Percentiles rank a stretch among this genome's conserved stretches.
Conservation (phyloP, 2,113 vertebrate genomes). For the Nycticryphes semicollaris region DNA sequence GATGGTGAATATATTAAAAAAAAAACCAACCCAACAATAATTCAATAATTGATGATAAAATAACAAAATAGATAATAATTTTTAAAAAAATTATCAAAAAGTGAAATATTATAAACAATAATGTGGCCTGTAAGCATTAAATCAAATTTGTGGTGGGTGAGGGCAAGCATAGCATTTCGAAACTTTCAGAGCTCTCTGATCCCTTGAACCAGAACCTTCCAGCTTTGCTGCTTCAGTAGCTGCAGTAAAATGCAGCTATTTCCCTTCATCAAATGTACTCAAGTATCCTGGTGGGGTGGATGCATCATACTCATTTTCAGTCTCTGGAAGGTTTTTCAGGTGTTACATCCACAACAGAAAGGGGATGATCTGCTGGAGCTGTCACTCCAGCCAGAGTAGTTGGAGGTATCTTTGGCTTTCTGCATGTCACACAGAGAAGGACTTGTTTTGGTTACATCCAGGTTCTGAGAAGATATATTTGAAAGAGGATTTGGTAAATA, state of each 20-base stretch:
- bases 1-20: not conserved
- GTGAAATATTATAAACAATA: not conserved
- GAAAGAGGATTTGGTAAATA: not conserved
- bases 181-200: not conserved
- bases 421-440: not conserved
- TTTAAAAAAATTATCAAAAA: not conserved
- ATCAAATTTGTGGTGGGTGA: not conserved
- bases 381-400: fast-evolving
- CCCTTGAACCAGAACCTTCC: not conserved
- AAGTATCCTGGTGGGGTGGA: not conserved
- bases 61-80: slow-evolving; percentile 1
- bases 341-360: not conserved
- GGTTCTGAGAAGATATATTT: not conserved
- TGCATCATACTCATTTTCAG: not conserved
- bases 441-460: not conserved
- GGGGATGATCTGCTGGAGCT: not conserved
- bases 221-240: not conserved
- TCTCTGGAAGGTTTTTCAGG: not conserved
- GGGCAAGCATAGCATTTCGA: not conserved
- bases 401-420: not conserved
- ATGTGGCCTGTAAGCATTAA: not conserved
- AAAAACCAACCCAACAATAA: not conserved
- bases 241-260: not conserved
- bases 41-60: slow-evolving; percentile 38
- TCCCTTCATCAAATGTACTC: not conserved